Base-by-base conservation (phyloP, 1,140 invertebrate genomes). In the Proctacanthus coquilletti region DNA sequence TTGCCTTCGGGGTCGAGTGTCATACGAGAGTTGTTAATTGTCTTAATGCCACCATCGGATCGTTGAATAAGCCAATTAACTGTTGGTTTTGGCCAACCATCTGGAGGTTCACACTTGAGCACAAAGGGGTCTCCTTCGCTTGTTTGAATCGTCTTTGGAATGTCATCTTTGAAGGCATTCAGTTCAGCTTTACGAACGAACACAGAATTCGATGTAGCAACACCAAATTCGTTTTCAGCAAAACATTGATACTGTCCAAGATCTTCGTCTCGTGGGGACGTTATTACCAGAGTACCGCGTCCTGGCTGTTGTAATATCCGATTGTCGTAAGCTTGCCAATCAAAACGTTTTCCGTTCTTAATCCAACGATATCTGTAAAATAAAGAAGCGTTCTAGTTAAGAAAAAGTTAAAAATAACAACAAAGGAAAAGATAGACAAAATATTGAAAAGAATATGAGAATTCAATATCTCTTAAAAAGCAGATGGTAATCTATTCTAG, bases 241-340 rank as follows among this genome's bases (percentile, higher is more conserved):
- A 93, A 91, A 64, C 95, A 99, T 56, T 98, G 93, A 62, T 98
- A 98, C 47, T 95, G 83, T 20, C 92, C 89, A 19, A 93, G 68
- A 63, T 97, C 93, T 53, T 93, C 91, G 48, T 93, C 81, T 37
- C 78, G 68, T 0, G 92, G 91, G 43, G 72, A 72, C 23, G 84
- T 80, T 38, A 96, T 84, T 4, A 94, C 82, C 9, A 98, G 64
- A 0, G 91, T 94, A 38, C 92, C 92, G 45, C 85, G 68, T 2
- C 88, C 86, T 0, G 85, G 80, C 47, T 94, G 87, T 54, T 92
- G 85, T 2, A 81, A 82, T 55, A 98, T 94, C 44, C 93, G 75
- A 46, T 92, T 81, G 53, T 93, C 85, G 56, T 94, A 94, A 2
- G 83, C 75, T 53, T 84, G 77, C 70, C 83, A 91, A 45, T 87